Evolutionary conservation across 2,888 invertebrate species (phyloP).

Genomic region (Archaeoteleia sp.): DNA sequence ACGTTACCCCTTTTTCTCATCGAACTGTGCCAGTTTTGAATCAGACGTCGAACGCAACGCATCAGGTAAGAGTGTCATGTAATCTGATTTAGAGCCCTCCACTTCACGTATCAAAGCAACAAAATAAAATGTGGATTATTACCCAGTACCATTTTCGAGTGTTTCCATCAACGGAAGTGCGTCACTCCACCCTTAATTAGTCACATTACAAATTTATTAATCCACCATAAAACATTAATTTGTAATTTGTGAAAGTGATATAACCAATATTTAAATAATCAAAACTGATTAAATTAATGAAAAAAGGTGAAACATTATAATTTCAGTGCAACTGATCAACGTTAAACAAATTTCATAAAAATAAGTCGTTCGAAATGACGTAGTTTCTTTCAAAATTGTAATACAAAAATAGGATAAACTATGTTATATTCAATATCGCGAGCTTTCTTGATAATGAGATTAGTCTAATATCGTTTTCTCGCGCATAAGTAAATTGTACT

Average conservation of each 20-base stretch:
- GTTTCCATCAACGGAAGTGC: background rate
- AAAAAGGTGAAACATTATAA: too few relatives aligned
- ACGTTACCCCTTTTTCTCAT: constrained; percentile 55
- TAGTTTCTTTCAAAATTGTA: too few relatives aligned
- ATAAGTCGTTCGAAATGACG: too few relatives aligned
- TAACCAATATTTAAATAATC: too few relatives aligned
- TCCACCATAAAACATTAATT: too few relatives aligned
- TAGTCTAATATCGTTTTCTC: constrained; percentile 23
- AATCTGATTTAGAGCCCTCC: constrained; percentile 61
- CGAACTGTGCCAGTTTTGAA: constrained; percentile 70
- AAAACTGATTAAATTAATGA: too few relatives aligned
- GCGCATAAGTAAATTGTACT: constrained; percentile 25
- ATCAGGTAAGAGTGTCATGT: constrained; percentile 61
- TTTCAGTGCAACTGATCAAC: too few relatives aligned
- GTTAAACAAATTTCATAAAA: too few relatives aligned
- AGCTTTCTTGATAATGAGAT: background rate
- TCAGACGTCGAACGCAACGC: constrained; percentile 70
- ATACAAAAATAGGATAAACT: background rate
- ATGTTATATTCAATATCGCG: background rate
- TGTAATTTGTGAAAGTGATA: too few relatives aligned
- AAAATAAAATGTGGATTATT: constrained; percentile 49
- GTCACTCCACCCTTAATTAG: too few relatives aligned
- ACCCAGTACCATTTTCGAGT: constrained; percentile 13
- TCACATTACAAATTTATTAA: too few relatives aligned
- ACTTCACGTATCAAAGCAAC: constrained; percentile 47